These are phyloP conservation scores for Xestia ashworthii DNA, from an alignment of 2,888 invertebrate genomes.

Conservation along the genomic window DNA sequence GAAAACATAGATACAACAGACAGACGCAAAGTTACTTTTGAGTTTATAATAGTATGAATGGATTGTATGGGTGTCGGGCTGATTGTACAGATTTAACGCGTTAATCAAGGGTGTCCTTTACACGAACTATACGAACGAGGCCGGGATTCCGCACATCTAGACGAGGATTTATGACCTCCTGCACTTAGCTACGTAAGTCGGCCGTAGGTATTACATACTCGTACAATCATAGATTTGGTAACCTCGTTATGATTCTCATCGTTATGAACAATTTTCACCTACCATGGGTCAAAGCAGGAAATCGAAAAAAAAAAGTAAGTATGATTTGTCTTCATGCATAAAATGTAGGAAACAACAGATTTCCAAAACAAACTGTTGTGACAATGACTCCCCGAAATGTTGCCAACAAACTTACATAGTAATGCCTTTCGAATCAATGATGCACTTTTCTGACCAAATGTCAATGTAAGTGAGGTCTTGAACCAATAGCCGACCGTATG, in stretches of 20 bases:
- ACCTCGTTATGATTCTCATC: too few species aligned
- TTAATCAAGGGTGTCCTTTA: conserved; percentile 21
- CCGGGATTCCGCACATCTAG: conserved; percentile 23
- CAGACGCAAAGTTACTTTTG: not conserved
- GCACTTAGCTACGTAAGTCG: conserved; percentile 14
- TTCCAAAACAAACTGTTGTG: too few species aligned
- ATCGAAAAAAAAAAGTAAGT: too few species aligned
- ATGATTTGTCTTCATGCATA: too few species aligned
- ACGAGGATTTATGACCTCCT: conserved; percentile 38
- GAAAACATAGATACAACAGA: not conserved
- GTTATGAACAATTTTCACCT: too few species aligned
- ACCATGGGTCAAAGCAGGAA: too few species aligned
- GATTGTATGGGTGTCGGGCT: not conserved
- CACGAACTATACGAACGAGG: conserved; percentile 23
- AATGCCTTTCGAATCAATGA: not conserved
- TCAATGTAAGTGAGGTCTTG: not conserved
- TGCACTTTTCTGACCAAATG: not conserved
- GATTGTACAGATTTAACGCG: not conserved
- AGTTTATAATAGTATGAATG: not conserved
- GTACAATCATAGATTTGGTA: too few species aligned
- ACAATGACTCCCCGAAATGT: too few species aligned
- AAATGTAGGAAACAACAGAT: too few species aligned
- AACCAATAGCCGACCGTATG: not conserved
- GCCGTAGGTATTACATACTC: conserved; percentile 9
- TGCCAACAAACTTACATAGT: too few species aligned